Percentiles rank a stretch among this genome's conserved stretches.
Evolutionary conservation across 2,888 invertebrate genomes (phyloP).

Genomic region (Nomada fabriciana): DNA sequence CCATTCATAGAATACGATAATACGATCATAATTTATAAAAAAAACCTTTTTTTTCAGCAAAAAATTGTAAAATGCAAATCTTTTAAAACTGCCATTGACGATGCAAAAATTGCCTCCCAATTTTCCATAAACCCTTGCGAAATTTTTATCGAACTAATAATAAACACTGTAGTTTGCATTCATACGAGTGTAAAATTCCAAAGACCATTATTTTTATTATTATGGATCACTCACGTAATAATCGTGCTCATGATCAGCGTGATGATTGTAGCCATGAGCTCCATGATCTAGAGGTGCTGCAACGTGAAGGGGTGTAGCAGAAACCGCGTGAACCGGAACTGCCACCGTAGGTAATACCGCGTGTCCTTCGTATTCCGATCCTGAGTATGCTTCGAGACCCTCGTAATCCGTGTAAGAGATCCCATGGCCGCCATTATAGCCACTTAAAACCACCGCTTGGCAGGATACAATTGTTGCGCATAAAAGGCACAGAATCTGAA

Average conservation of each 20-base stretch:
- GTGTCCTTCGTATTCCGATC: slow-evolving; percentile 76
- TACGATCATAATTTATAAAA: too few species aligned
- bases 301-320: slow-evolving; percentile 79
- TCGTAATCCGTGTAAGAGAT: slow-evolving; percentile 78
- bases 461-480: slow-evolving; percentile 72
- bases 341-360: slow-evolving; percentile 80
- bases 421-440: slow-evolving; percentile 79
- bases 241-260: slow-evolving; percentile 78
- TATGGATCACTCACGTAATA: slow-evolving; percentile 78
- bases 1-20: too few species aligned
- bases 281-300: slow-evolving; percentile 66
- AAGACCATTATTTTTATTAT: too few species aligned
- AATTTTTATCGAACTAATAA: too few species aligned
- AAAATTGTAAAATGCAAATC: too few species aligned
- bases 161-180: too few species aligned
- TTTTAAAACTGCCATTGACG: too few species aligned
- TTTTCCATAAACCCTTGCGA: too few species aligned
- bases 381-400: slow-evolving; percentile 77
- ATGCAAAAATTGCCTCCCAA: too few species aligned
- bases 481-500: slow-evolving; percentile 76
- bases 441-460: slow-evolving; percentile 79
- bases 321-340: slow-evolving; percentile 81
- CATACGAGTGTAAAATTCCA: too few species aligned
- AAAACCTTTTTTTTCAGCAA: too few species aligned
- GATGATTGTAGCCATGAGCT: slow-evolving; percentile 67